Evolutionary conservation across 1,140 invertebrate genomes (phyloP).

Genomic region (Hyles vespertilio): DNA sequence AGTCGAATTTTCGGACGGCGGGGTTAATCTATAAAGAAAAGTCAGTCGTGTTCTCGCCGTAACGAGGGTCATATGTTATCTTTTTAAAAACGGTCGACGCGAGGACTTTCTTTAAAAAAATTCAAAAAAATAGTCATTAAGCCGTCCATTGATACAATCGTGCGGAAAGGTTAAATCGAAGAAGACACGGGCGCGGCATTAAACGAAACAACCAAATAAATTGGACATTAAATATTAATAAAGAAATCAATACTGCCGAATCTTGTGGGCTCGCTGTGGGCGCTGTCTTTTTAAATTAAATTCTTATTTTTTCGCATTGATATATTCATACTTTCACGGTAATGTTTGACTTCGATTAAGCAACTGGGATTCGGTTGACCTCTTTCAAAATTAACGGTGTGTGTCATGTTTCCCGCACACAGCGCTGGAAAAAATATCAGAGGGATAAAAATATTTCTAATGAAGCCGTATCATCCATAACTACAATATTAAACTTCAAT

Average conservation of each 20-base stretch:
- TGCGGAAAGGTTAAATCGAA: conserved; percentile 7
- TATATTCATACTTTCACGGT: too few relatives aligned
- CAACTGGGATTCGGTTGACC: too few relatives aligned
- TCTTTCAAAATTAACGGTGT: too few relatives aligned
- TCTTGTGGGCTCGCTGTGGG: not conserved
- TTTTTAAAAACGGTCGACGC: conserved; percentile 1
- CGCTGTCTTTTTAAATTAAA: conserved; percentile 1
- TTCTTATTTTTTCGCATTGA: too few relatives aligned
- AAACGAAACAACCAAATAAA: conserved; percentile 3
- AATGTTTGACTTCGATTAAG: too few relatives aligned
- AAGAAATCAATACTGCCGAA: too few relatives aligned
- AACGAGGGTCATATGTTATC: conserved; percentile 1
- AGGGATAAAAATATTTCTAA: too few relatives aligned
- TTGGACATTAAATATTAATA: not conserved
- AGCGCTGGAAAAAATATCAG: too few relatives aligned
- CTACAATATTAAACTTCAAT: too few relatives aligned
- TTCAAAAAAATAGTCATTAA: conserved; percentile 3
- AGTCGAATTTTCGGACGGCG: conserved; percentile 13
- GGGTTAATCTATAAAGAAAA: conserved; percentile 16
- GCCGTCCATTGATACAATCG: conserved; percentile 5
- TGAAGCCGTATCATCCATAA: too few relatives aligned
- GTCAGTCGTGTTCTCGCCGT: not conserved
- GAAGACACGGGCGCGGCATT: conserved; percentile 2
- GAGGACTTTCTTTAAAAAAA: conserved; percentile 3
- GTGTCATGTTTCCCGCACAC: too few relatives aligned